phyloP scores from a whole-genome alignment of 2,113 vertebrate genomes.

The Tetrax tetrax region DNA sequence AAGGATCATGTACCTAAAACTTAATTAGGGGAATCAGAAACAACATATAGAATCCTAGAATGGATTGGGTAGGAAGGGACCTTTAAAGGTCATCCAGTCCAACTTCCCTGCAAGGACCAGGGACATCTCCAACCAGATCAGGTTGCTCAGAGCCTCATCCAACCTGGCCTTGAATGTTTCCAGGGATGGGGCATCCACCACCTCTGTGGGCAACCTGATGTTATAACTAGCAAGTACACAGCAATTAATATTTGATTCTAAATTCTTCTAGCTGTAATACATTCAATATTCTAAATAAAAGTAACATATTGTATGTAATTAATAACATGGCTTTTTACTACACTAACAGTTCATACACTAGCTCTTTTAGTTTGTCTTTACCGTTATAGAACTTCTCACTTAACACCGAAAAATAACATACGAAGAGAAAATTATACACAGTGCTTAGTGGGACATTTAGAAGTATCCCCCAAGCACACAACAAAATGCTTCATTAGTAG shows the following conservation, averaged over 20 bases:
- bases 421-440: background rate
- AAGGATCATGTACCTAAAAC: background rate
- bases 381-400: background rate
- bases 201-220: too few species aligned
- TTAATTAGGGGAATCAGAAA: background rate
- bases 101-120: too few species aligned
- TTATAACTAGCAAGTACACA: background rate
- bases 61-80: too few species aligned
- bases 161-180: too few species aligned
- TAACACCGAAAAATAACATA: background rate
- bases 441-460: background rate
- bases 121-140: too few species aligned
- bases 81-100: too few species aligned
- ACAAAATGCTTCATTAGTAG: slow-evolving; percentile 42
- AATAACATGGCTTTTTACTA: background rate
- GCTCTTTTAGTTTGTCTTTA: background rate
- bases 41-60: background rate
- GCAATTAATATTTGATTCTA: background rate
- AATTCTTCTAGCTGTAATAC: background rate
- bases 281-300: background rate
- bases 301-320: background rate
- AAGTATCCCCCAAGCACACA: background rate
- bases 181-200: too few species aligned
- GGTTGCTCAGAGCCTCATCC: too few species aligned
- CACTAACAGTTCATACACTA: background rate